Evolutionary conservation across 1,140 invertebrate species (phyloP).

Genomic region (Pararge aegeria): DNA sequence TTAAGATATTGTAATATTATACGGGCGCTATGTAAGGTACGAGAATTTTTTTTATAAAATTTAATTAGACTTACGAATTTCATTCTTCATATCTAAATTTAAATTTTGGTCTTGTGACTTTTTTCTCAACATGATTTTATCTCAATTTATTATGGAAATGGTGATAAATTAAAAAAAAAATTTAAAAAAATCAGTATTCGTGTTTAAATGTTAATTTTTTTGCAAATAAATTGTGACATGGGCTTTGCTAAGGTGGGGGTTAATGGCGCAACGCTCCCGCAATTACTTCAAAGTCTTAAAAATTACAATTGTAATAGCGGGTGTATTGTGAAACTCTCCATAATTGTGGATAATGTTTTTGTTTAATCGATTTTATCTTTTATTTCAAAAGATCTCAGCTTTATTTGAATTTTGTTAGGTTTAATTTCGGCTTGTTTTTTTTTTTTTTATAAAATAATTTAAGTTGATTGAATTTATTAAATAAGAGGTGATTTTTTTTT

Average conservation of each 20-base stretch:
- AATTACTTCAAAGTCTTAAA: no score
- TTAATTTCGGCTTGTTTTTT: conserved; percentile 13
- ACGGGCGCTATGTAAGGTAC: no score
- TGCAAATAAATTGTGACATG: background rate
- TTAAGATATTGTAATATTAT: no score
- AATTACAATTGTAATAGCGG: background rate
- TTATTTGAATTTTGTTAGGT: conserved; percentile 12
- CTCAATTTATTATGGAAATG: background rate
- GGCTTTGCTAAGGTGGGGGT: no score
- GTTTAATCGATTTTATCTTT: conserved; percentile 5
- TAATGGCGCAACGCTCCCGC: no score
- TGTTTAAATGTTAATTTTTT: background rate
- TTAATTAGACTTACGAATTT: no score
- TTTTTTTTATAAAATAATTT: no score
- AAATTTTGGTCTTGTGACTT: background rate
- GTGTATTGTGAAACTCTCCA: no score
- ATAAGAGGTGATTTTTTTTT: background rate
- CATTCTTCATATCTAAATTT: background rate
- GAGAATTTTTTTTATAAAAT: no score
- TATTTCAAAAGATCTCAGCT: conserved; percentile 19
- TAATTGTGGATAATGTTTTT: no score
- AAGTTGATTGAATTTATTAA: conserved; percentile 6
- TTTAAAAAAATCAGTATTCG: background rate
- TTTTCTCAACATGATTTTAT: conserved; percentile 2
- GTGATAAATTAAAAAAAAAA: no score